These are phyloP conservation scores for Vulpes lagopus DNA, from an alignment of 2,113 vertebrate genomes.

Conservation along the genomic window DNA sequence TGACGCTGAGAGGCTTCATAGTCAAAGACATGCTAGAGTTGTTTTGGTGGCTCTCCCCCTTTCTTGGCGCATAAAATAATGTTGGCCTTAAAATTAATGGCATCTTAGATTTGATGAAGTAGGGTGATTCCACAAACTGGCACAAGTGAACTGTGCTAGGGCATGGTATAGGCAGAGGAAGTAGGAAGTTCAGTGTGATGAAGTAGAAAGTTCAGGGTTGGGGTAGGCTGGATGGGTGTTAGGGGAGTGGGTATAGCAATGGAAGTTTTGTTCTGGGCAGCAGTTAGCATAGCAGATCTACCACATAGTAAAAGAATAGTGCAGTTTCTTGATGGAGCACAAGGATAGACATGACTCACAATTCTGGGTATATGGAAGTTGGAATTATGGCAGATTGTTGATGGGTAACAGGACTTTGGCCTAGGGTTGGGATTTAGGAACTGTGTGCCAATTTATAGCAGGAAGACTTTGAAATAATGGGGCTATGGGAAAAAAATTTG, in stretches of 20 bases:
- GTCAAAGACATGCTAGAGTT: background rate
- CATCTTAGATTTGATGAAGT: background rate
- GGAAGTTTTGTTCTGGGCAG: background rate
- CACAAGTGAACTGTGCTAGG: background rate
- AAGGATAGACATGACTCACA: background rate
- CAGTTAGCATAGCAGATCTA: background rate
- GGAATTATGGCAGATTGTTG: background rate
- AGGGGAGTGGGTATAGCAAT: background rate
- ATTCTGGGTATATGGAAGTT: background rate
- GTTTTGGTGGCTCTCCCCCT: background rate
- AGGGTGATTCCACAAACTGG: background rate
- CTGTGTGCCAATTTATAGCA: background rate
- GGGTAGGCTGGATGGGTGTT: background rate
- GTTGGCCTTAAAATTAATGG: background rate
- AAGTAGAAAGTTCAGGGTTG: background rate
- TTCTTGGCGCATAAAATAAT: slow-evolving; percentile 5
- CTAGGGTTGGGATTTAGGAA: slow-evolving; percentile 1
- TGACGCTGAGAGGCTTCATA: background rate
- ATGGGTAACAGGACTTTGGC: background rate
- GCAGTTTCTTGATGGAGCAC: background rate
- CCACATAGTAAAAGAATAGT: background rate
- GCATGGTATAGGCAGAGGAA: background rate
- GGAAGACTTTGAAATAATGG: slow-evolving; percentile 25
- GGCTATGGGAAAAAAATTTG: background rate
- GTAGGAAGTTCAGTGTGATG: background rate